Evolutionary conservation across 2,888 invertebrate genomes (phyloP), one percentile per base, ranked within the genome.

Genomic region (Glyphotaelius pellucidus): DNA sequence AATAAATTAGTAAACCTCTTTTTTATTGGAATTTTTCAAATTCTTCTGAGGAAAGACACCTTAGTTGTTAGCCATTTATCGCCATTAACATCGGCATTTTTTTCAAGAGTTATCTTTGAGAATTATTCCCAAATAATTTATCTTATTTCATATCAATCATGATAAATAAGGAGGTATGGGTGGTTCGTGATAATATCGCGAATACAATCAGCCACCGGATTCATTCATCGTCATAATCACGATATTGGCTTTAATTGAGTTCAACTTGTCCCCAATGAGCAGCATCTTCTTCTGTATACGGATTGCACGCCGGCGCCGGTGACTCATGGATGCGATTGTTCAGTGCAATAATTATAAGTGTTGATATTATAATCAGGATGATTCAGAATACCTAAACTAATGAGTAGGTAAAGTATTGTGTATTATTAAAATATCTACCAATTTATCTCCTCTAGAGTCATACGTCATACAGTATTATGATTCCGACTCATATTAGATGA

Each of bases 191-290:
- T 47, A 47, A 67, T 67, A 67, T 67, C 52, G 14, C 52, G 5
- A n/a, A 67, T 19, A n/a, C 19, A 4, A 30, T 12, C 7, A 35
- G 32, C 35, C 83, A 32, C 83, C 83, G 31, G 83, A 32, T 32
- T 83, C 14, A 83, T 15, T 19, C 32, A 35, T 5, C 31, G 83
- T 67, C 52, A 67, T 25, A 15, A 67, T 67, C 52, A 11, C 15
- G 83, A 83, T 83, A 31, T 83, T 31, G 83, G 31, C 31, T 83
- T 83, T 83, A 83, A 83, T 83, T 83, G 35, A 35, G 31, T 83
- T 83, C 83, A 83, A 83, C 35, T 83, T 83, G 35, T 83, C 83
- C 35, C 31, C 83, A 83, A 83, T 83, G 83, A 83, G 15, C 12
- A 15, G 15, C 32, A 32, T 83, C 4, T 67, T 83, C 19, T 67